Conservation (phyloP, 2,797 vertebrate species). For the Ptychadena robeensis region DNA sequence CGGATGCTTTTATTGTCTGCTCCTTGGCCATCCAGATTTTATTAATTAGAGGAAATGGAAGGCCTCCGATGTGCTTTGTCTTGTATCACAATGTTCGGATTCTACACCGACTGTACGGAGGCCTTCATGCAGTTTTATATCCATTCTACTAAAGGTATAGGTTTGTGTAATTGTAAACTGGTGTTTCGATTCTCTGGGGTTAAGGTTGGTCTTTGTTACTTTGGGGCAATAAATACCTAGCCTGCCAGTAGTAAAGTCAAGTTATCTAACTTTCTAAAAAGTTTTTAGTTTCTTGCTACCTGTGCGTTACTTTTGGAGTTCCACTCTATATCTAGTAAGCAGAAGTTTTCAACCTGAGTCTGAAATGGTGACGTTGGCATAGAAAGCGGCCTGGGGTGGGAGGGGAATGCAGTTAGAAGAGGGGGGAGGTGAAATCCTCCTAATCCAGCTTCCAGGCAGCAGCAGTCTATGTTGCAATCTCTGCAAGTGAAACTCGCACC, state of each 20-base stretch:
- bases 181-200: too few relatives aligned
- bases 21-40: background rate
- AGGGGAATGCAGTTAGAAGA: constrained; percentile 36
- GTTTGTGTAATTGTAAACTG: too few relatives aligned
- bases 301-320: background rate
- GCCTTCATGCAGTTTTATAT: background rate
- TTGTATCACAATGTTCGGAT: background rate
- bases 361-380: constrained; percentile 61
- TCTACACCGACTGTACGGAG: background rate
- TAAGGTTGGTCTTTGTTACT: too few relatives aligned
- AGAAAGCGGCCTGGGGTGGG: constrained; percentile 52
- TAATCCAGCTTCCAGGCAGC: constrained; percentile 53
- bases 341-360: constrained; percentile 52
- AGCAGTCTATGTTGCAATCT: constrained; percentile 47
- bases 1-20: background rate
- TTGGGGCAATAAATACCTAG: too few relatives aligned
- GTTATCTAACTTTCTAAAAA: background rate
- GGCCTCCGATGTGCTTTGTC: background rate
- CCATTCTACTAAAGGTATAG: background rate
- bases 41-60: background rate
- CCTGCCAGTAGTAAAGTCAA: background rate
- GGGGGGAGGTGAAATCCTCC: constrained; percentile 58
- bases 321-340: constrained; percentile 16
- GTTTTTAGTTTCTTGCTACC: background rate
- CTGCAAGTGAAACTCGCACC: constrained; percentile 31